Evolutionary conservation across 2,113 vertebrate genomes (phyloP).

Genomic region (Dermatemys mawii): DNA sequence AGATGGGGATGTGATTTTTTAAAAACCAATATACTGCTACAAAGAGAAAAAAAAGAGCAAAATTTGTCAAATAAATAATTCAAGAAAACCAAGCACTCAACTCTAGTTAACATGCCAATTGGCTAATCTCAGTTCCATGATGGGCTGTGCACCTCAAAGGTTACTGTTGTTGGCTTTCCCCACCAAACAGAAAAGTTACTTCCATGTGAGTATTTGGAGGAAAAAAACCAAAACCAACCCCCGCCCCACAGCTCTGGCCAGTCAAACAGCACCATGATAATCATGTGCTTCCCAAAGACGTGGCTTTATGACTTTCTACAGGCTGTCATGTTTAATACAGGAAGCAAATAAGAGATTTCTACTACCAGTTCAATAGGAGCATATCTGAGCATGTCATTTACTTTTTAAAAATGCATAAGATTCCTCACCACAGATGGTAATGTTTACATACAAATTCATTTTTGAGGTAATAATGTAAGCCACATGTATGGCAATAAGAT

Average conservation of each 20-base stretch:
- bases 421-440: slow-evolving; percentile 46
- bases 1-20: background rate
- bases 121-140: background rate
- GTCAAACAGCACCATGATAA: background rate
- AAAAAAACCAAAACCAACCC: background rate
- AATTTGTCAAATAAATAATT: background rate
- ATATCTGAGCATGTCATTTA: slow-evolving; percentile 43
- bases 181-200: slow-evolving; percentile 42
- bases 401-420: slow-evolving; percentile 64
- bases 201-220: slow-evolving; percentile 10
- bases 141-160: background rate
- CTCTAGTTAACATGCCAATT: background rate
- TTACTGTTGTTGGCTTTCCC: slow-evolving; percentile 13
- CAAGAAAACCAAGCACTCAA: background rate
- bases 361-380: background rate
- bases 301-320: slow-evolving; percentile 39
- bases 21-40: background rate
- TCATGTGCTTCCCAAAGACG: background rate
- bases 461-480: slow-evolving; percentile 48
- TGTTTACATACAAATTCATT: slow-evolving; percentile 45
- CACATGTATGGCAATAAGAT: slow-evolving; percentile 15
- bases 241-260: background rate
- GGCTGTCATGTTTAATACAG: slow-evolving; percentile 50
- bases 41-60: background rate
- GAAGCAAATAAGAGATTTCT: slow-evolving; percentile 49